These are phyloP conservation scores for Aphodius granarius DNA, from an alignment of 2,888 invertebrate genomes.

Conservation along the genomic window DNA sequence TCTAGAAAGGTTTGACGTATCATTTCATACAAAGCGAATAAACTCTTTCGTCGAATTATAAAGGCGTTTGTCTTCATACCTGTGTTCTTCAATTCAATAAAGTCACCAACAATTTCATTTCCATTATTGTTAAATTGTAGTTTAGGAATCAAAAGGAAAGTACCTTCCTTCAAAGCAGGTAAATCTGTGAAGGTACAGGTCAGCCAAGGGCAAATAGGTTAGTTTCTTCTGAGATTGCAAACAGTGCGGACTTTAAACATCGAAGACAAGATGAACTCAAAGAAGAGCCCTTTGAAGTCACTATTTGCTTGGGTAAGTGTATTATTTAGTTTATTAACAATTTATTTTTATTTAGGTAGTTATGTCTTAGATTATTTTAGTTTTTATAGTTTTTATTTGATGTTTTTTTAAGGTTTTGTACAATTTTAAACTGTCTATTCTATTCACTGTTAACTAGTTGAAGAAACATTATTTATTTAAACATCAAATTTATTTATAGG, in stretches of 20 bases:
- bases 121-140: not conserved
- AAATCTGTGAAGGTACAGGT: not conserved
- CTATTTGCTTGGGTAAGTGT: not conserved
- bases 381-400: too few species aligned
- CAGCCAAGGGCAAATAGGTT: not conserved
- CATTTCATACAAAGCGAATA: too few species aligned
- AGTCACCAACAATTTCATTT: too few species aligned
- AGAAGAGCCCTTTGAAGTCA: not conserved
- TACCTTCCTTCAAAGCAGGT: not conserved
- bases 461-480: not conserved
- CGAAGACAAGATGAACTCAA: not conserved
- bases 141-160: not conserved
- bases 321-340: too few species aligned
- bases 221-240: not conserved
- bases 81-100: not conserved
- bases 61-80: not conserved
- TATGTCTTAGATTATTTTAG: too few species aligned
- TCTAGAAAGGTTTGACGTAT: too few species aligned
- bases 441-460: too few species aligned
- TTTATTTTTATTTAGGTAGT: too few species aligned
- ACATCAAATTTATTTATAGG: not conserved
- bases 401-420: too few species aligned
- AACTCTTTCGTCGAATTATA: too few species aligned
- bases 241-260: not conserved
- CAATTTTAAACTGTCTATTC: too few species aligned